Percentiles rank a stretch among this genome's conserved stretches.
phyloP scores from a whole-genome alignment of 1,140 invertebrate species.

The Rhopalosiphum maidis region DNA sequence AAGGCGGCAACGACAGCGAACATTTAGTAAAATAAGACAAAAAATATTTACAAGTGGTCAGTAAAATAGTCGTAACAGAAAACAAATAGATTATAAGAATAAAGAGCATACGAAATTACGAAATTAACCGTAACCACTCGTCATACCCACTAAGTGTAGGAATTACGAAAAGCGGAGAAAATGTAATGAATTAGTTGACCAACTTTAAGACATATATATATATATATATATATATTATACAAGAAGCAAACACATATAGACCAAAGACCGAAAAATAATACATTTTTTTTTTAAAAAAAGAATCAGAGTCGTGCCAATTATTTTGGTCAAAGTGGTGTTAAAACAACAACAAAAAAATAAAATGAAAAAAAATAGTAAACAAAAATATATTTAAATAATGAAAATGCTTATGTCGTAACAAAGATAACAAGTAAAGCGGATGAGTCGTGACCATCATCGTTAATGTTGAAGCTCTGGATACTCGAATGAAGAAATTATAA shows the following conservation, averaged over 20 bases:
- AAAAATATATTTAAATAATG: background rate
- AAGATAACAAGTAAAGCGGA: background rate
- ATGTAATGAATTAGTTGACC: background rate
- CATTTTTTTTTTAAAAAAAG: background rate
- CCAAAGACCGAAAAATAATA: background rate
- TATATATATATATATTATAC: too few species aligned
- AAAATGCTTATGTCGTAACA: background rate
- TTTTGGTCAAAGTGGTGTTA: background rate
- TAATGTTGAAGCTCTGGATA: background rate
- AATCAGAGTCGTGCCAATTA: background rate
- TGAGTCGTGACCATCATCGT: background rate
- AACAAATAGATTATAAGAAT: background rate
- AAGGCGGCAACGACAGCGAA: background rate
- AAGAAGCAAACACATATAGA: background rate
- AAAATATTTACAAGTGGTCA: background rate
- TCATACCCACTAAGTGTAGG: background rate
- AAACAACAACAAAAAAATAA: background rate
- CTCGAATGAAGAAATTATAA: background rate
- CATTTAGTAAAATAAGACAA: background rate
- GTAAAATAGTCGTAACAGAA: background rate
- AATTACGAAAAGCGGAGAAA: background rate
- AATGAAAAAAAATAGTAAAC: background rate
- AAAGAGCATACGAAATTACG: background rate
- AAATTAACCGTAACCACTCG: background rate
- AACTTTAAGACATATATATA: background rate